Conservation (phyloP, 2,888 invertebrate species). For the Caenorhabditis sp. region DNA sequence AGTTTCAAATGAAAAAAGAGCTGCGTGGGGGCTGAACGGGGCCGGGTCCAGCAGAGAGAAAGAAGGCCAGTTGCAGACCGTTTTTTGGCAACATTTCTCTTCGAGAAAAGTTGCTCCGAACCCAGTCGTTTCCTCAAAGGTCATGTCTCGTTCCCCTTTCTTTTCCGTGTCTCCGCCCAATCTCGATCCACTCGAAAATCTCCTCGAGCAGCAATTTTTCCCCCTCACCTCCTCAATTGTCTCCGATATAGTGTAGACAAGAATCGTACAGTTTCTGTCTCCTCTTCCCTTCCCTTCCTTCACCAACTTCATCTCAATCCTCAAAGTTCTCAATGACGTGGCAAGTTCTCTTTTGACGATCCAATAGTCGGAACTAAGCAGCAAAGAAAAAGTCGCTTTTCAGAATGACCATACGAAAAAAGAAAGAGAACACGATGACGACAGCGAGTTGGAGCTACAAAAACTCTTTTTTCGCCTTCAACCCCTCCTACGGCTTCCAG, state of each 20-base stretch:
- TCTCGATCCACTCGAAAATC: conserved; percentile 49
- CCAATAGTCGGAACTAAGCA: background rate
- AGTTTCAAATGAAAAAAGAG: conserved; percentile 22
- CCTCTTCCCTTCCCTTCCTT: background rate
- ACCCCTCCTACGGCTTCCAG: conserved; percentile 59
- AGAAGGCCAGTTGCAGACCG: background rate
- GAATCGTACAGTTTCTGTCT: background rate
- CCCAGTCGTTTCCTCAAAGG: background rate
- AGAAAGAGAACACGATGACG: conserved; percentile 53
- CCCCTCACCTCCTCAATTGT: background rate
- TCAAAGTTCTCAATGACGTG: conserved; percentile 19
- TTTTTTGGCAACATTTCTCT: too few species aligned
- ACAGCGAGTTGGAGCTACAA: conserved; percentile 63
- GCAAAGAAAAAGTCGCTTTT: background rate
- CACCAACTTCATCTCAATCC: too few species aligned
- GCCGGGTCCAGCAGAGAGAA: too few species aligned
- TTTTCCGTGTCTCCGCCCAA: conserved; percentile 37
- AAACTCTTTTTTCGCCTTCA: conserved; percentile 61
- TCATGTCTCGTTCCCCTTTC: background rate
- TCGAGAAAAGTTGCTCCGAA: too few species aligned
- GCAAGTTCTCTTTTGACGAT: conserved; percentile 23
- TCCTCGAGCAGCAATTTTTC: conserved; percentile 38
- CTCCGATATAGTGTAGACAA: conserved; percentile 6
- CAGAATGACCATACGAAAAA: conserved; percentile 60
- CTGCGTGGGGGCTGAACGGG: background rate